Evolutionary conservation across 1,140 invertebrate species (phyloP).

Genomic region (Mya arenaria): DNA sequence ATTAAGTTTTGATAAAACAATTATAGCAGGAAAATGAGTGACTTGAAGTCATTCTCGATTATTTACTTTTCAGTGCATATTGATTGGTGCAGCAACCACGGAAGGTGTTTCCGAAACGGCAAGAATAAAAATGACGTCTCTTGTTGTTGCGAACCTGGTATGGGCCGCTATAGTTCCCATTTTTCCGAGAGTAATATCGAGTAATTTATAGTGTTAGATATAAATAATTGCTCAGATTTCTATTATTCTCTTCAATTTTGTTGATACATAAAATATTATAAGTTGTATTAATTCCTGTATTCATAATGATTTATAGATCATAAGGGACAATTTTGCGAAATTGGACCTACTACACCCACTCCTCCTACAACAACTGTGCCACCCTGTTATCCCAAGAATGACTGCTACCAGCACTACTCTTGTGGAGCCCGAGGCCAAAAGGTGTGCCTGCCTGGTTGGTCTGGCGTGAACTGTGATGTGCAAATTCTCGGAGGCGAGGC

Average conservation of each 20-base stretch:
- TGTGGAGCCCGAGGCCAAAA: conserved; percentile 39
- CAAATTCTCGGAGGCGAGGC: conserved; percentile 5
- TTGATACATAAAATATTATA: neutral
- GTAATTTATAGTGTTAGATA: too few relatives aligned
- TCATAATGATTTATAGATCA: conserved; percentile 33
- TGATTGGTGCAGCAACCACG: conserved; percentile 41
- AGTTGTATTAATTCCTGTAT: neutral
- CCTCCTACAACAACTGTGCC: conserved; percentile 23
- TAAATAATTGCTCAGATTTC: too few relatives aligned
- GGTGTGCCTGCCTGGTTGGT: conserved; percentile 32
- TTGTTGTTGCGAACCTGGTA: conserved; percentile 42
- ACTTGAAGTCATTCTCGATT: too few relatives aligned
- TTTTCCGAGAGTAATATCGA: too few relatives aligned
- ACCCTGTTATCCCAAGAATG: conserved; percentile 20
- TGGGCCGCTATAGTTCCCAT: too few relatives aligned
- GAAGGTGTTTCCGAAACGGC: conserved; percentile 29
- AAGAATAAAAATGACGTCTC: neutral
- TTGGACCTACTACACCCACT: conserved; percentile 26
- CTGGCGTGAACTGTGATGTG: conserved; percentile 23
- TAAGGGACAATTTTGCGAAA: conserved; percentile 12
- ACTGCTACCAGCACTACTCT: conserved; percentile 32
- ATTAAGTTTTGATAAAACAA: too few relatives aligned
- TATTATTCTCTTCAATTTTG: neutral
- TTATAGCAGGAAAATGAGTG: too few relatives aligned
- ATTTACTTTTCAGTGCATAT: conserved; percentile 32